phyloP scores from a whole-genome alignment of 2,797 vertebrate genomes.

The Spatula versicolor region DNA sequence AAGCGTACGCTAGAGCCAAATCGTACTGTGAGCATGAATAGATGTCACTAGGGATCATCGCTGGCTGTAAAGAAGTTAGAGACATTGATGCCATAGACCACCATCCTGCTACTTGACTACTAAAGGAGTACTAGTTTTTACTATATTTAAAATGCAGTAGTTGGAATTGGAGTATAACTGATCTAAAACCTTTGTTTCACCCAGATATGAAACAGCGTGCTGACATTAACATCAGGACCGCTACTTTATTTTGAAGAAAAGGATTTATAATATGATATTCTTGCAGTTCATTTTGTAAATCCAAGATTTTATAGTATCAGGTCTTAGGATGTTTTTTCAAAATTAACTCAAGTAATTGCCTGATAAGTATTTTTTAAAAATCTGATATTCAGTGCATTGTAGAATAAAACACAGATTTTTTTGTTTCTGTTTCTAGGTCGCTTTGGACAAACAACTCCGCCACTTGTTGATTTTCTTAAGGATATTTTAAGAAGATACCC shows the following conservation, averaged over 20 bases:
- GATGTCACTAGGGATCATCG: neutral
- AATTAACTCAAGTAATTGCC: neutral
- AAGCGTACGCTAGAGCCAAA: neutral
- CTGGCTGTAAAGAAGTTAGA: neutral
- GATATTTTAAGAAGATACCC: slow-evolving; percentile 97
- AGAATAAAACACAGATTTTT: neutral
- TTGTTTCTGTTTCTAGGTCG: slow-evolving; percentile 83
- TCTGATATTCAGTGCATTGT: neutral
- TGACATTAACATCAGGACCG: neutral
- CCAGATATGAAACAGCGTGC: neutral
- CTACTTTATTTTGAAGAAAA: neutral
- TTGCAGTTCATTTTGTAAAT: neutral
- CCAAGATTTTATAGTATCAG: neutral
- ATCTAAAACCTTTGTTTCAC: neutral
- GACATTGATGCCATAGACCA: neutral
- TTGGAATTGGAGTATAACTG: neutral
- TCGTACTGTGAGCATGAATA: neutral
- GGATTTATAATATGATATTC: neutral
- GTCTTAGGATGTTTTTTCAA: no score
- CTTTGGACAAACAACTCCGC: slow-evolving; percentile 98
- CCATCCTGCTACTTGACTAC: neutral
- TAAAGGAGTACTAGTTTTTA: neutral
- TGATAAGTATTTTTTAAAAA: neutral
- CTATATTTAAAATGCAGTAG: neutral
- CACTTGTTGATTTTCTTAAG: slow-evolving; percentile 97